phyloP scores from a whole-genome alignment of 2,888 invertebrate species.

The Lycaena phlaeas region DNA sequence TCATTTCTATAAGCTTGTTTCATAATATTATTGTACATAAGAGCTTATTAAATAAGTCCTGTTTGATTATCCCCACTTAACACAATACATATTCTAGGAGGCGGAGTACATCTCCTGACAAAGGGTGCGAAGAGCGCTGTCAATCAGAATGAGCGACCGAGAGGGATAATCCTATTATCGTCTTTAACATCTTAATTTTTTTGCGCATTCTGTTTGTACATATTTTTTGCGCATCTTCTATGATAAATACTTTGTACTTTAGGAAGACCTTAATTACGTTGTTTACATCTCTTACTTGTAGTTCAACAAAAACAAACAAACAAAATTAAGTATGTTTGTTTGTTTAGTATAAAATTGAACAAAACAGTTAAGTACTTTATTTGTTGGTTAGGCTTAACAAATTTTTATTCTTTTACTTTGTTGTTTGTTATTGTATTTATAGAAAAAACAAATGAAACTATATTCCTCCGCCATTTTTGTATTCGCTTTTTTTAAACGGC shows the following conservation, averaged over 20 bases:
- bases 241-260: not conserved
- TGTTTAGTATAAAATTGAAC: not conserved
- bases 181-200: slow-evolving; percentile 6
- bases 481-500: not conserved
- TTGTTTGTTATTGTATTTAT: no score
- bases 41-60: not conserved
- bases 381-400: no score
- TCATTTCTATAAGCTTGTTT: no score
- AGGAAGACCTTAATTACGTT: slow-evolving; percentile 31
- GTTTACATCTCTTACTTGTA: slow-evolving; percentile 33
- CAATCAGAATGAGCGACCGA: slow-evolving; percentile 34
- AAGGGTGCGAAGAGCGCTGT: slow-evolving; percentile 32
- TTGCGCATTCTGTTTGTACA: slow-evolving; percentile 12
- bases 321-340: no score
- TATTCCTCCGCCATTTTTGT: no score
- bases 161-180: slow-evolving; percentile 30
- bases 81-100: slow-evolving; percentile 20
- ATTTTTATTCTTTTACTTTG: no score
- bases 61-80: slow-evolving; percentile 3
- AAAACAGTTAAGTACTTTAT: not conserved
- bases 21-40: no score
- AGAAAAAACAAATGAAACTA: no score
- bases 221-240: not conserved
- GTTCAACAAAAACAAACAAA: no score
- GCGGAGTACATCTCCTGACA: slow-evolving; percentile 31